phyloP scores from a whole-genome alignment of 2,113 vertebrate species.

The Lagopus muta region DNA sequence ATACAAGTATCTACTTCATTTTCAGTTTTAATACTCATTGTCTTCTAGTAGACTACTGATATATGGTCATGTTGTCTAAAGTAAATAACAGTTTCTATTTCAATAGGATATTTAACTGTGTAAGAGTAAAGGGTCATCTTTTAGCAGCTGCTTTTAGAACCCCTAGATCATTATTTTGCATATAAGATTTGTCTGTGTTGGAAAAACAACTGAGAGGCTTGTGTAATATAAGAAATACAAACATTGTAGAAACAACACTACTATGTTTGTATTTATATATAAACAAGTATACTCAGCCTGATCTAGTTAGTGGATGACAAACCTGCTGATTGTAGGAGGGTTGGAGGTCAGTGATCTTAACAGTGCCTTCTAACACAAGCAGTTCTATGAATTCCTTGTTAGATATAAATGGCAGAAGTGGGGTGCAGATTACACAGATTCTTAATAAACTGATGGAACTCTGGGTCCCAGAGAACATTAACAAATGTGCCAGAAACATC shows the following conservation, averaged over 20 bases:
- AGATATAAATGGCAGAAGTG: background rate
- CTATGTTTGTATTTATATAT: background rate
- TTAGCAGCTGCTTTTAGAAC: background rate
- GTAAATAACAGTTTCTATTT: background rate
- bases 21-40: background rate
- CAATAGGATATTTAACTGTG: background rate
- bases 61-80: background rate
- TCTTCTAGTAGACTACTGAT: background rate
- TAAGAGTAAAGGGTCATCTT: rapidly evolving
- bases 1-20: background rate
- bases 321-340: no score
- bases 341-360: no score
- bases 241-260: background rate
- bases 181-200: background rate
- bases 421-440: background rate
- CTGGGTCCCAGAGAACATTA: background rate
- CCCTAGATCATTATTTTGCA: background rate
- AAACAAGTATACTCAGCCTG: background rate
- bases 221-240: background rate
- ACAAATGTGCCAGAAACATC: background rate
- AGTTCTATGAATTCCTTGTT: background rate
- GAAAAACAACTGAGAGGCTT: background rate
- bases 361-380: no score
- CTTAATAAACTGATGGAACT: background rate
- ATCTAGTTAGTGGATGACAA: no score